Evolutionary conservation across 64 coral and sea anemone genomes (phyloP).

Genomic region (Montipora foliosa): DNA sequence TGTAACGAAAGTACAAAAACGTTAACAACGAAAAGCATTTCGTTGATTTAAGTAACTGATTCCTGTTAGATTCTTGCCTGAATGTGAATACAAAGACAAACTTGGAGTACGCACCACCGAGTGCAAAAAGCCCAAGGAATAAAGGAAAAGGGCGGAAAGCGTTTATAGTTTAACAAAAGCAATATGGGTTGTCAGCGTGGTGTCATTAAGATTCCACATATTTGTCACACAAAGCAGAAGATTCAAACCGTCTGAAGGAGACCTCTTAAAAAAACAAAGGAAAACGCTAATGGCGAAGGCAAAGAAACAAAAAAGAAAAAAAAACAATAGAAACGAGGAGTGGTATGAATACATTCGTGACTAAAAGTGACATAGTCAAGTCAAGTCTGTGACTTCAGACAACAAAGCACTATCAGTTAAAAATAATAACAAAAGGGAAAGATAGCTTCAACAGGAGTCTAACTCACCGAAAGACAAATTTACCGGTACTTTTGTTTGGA

Average conservation of each 20-base stretch:
- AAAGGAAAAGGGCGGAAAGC: not conserved
- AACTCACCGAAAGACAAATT: not conserved
- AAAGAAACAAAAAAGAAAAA: constrained; percentile 11
- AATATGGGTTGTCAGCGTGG: not conserved
- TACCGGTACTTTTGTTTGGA: not conserved
- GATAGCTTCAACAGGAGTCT: not conserved
- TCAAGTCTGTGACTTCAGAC: not conserved
- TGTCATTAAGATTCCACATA: constrained; percentile 5
- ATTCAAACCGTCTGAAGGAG: not conserved
- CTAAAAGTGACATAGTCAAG: not conserved
- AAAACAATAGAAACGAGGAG: constrained; percentile 7
- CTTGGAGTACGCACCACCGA: too few species aligned
- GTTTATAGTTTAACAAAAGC: not conserved
- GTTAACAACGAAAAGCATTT: too few species aligned
- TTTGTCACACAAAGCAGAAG: not conserved
- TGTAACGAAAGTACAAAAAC: too few species aligned
- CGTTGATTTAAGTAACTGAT: too few species aligned
- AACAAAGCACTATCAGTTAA: not conserved
- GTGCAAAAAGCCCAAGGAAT: not conserved
- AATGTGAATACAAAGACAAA: too few species aligned
- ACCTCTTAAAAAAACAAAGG: not conserved
- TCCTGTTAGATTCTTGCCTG: too few species aligned
- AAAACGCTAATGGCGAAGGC: not conserved
- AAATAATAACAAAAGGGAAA: not conserved
- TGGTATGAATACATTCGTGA: not conserved